Evolutionary conservation across 2,797 vertebrate genomes (phyloP), one percentile per base, ranked within the genome.

Genomic region (Acanthurus leucopareius): DNA sequence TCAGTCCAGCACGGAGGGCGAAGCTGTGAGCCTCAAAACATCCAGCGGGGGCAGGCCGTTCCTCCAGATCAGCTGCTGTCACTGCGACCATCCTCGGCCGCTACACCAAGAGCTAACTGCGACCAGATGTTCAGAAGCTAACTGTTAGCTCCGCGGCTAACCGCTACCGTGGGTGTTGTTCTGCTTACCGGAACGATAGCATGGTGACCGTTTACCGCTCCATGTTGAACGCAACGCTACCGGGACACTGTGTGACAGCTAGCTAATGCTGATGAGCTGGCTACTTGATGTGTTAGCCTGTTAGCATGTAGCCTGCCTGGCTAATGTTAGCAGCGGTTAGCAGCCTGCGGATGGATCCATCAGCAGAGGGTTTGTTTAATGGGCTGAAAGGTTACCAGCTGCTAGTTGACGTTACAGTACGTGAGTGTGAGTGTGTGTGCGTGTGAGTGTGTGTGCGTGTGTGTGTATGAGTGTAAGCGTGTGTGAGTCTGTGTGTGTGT

Each of bases 71-170:
- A 74, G 87, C 77, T 28, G 75, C 64, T 19, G 83, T 66, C 87
- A 57, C 75, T 63, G 77, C 60, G 69, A 90, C 62, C 90, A 92
- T 92, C 78, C 64, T 90, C 82, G 71, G 75, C 73, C 38, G 75
- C 78, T 38, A 7, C 64, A 5, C 17, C 40, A 52, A 56, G 61
- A 22, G 57, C 68, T 19, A 32, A 19, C 60, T 45, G 69, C 64
- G 52, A 60, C 65, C 79, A 73, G 77, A 82, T 63, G 87, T 81
- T 73, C 17, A 61, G 7, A 75, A 14, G 83, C 61, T 82, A 45
- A 4, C 68, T 0, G 75, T 28, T 79, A 81, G 69, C 83, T 84
- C 58, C 35, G 57, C 44, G 20, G 80, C 66, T 71, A 49, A 49
- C 72, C 35, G 75, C 77, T 62, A 20, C 32, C 25, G 10, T 17